A percentile compares a stretch with the other conserved stretches of the same genome.
Evolutionary conservation across 2,797 vertebrate genomes (phyloP).

Genomic region (Gymnodraco acuticeps): DNA sequence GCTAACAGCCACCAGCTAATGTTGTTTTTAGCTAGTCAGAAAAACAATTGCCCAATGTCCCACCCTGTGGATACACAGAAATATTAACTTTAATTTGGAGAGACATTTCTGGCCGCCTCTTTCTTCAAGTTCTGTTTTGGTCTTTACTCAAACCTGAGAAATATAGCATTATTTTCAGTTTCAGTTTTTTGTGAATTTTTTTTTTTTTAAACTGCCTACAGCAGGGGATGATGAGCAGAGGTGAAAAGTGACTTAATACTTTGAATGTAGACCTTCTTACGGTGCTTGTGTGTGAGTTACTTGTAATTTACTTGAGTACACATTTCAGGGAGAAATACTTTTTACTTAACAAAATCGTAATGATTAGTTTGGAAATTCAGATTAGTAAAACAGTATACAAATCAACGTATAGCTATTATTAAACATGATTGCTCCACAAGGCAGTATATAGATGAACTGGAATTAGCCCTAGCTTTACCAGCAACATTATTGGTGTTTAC

Average conservation of each 20-base stretch:
- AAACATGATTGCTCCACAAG: no score
- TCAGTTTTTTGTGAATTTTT: no score
- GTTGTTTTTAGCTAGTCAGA: not conserved
- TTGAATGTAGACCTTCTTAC: not conserved
- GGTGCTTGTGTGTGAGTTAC: not conserved
- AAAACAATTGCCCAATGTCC: not conserved
- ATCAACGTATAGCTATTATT: no score
- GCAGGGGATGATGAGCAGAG: not conserved
- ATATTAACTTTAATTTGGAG: not conserved
- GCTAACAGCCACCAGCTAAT: no score
- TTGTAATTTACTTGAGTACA: not conserved
- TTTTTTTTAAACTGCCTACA: not conserved
- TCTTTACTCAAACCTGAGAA: not conserved
- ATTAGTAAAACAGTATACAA: no score
- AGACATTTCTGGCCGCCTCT: not conserved
- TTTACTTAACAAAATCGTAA: not conserved
- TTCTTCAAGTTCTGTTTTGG: not conserved
- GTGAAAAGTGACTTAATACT: not conserved
- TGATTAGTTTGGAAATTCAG: no score
- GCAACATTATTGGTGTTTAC: no score
- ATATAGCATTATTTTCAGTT: not conserved
- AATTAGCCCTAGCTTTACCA: no score
- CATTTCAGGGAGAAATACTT: not conserved
- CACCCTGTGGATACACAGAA: no score
- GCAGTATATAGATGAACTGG: no score